Base-by-base conservation (phyloP, 2,113 vertebrate genomes). In the Clarias batrachus region DNA sequence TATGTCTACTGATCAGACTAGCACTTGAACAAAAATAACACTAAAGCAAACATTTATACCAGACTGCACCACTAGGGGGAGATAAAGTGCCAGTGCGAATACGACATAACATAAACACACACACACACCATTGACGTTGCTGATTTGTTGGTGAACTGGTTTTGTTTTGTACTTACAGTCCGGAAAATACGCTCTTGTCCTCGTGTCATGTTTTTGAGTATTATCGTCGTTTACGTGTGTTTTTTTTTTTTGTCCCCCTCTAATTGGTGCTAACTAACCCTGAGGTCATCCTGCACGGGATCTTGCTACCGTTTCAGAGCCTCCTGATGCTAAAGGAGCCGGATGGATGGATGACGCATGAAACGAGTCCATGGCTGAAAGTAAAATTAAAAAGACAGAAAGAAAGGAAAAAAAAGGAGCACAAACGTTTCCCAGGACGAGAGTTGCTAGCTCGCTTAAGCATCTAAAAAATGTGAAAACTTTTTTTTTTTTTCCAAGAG, bases 251-350 rank as follows among this genome's bases (percentile, higher is more conserved):
- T 37, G 33, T 60, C 79, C 80, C 41, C 48, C 56, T 88, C 79
- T 62, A 73, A 62, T 73, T 86, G 88, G 88, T 88, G 88, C 88
- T 88, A 88, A 88, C 84, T 70, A 62, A 59, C 62, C 37, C 81
- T 80, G 84, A 87, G 79, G 54, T 74, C 83, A 48, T 66, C 81
- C 65, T 63, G 86, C 65, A 52, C 66, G 63, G 57, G 37, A 68
- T 63, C 37, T n/a, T 56, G 4, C 63, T 27, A 11, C 23, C 52
- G 6, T 37, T 84, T 74, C 21, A 48, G 14, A 84, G 70, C 57
- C 83, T 74, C 30, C 2, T 41, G 54, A 74, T 5, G 27, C 60
- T 65, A 68, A 57, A 85, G 74, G 48, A 68, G 27, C 12, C 3
- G 84, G 74, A 85, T 19, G 25, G 76, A 85, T 7, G 19, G 76